A percentile compares a stretch with the other conserved stretches of the same genome.
Evolutionary conservation across 2,888 invertebrate genomes (phyloP).

Genomic region (Cremastinae sp.): DNA sequence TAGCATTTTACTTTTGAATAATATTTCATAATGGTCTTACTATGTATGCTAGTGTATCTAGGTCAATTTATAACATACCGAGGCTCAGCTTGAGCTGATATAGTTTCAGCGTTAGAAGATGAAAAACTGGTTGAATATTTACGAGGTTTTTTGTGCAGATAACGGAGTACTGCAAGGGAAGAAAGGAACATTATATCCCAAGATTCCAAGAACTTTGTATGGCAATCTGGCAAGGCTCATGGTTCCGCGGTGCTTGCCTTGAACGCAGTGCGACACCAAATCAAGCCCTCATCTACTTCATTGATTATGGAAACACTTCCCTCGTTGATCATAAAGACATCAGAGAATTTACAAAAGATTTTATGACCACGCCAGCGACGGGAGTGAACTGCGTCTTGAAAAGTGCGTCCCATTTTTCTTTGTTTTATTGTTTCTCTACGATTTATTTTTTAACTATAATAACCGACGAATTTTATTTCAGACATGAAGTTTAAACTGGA

Average conservation of each 20-base stretch:
- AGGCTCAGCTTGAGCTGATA: too few relatives aligned
- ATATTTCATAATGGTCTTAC: too few relatives aligned
- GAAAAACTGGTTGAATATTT: too few relatives aligned
- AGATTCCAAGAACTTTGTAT: conserved; percentile 74
- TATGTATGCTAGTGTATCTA: too few relatives aligned
- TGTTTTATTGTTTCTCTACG: conserved; percentile 6
- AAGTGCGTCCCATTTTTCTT: conserved; percentile 63
- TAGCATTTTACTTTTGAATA: too few relatives aligned
- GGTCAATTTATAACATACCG: too few relatives aligned
- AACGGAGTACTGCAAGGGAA: conserved; percentile 67
- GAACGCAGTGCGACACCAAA: conserved; percentile 57
- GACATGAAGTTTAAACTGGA: conserved; percentile 61
- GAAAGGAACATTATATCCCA: conserved; percentile 73
- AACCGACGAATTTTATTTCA: conserved; percentile 27
- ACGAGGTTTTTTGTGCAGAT: too few relatives aligned
- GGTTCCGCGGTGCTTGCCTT: conserved; percentile 74
- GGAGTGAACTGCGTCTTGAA: conserved; percentile 67
- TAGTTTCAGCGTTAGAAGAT: too few relatives aligned
- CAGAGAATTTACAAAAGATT: conserved; percentile 74
- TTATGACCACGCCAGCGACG: conserved; percentile 67
- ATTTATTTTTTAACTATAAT: conserved; percentile 6
- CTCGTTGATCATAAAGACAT: conserved; percentile 71
- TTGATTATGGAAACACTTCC: conserved; percentile 75
- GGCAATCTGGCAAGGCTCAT: conserved; percentile 69
- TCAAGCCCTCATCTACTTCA: conserved; percentile 69